Conservation (phyloP, 2,888 invertebrate genomes). For the Amblyjoppa fuscipennis region DNA sequence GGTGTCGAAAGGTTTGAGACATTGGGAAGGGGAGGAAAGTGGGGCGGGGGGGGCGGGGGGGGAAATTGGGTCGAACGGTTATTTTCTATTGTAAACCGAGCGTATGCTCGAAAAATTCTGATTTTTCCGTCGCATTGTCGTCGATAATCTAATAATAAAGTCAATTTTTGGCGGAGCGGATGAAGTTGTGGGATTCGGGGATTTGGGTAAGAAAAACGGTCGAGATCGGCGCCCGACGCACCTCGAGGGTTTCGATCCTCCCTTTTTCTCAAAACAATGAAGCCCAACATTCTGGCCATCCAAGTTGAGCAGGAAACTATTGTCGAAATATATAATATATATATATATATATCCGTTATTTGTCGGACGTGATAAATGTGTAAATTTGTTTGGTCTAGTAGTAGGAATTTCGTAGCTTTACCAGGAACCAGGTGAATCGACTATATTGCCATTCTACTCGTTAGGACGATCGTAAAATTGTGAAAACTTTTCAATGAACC, state of each 20-base stretch:
- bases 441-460: neutral
- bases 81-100: neutral
- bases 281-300: neutral
- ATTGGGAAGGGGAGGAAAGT: too few relatives aligned
- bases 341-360: neutral
- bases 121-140: neutral
- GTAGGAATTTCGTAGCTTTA: slow-evolving; percentile 16
- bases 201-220: neutral
- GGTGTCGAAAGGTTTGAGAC: neutral
- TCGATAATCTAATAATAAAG: slow-evolving; percentile 25
- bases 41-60: neutral
- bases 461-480: slow-evolving; percentile 29
- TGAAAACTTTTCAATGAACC: slow-evolving; percentile 6
- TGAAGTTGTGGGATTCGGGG: slow-evolving; percentile 3
- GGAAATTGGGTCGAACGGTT: neutral
- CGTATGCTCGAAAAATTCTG: neutral
- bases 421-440: slow-evolving; percentile 26
- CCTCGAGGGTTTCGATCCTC: neutral
- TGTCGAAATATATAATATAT: slow-evolving; percentile 5
- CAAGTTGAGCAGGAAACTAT: neutral
- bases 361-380: neutral
- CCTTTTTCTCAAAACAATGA: slow-evolving; percentile 10
- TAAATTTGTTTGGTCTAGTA: neutral
- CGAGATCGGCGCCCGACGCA: neutral
- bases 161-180: slow-evolving; percentile 10